Base-by-base conservation (phyloP, 2,888 invertebrate species). In the Julus scandinavius region DNA sequence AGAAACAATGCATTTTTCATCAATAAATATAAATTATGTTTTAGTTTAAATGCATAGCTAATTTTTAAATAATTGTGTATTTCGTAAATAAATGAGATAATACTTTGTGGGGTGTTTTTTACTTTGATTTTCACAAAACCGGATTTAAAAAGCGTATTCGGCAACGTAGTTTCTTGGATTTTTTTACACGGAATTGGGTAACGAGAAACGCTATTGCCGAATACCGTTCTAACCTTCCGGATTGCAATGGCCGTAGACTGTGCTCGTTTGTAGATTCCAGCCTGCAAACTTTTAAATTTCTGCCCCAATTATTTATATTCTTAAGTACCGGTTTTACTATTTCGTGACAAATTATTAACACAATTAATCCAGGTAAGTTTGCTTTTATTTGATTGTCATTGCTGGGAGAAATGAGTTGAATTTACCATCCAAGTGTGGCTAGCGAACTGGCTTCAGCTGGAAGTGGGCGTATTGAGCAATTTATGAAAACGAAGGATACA, bases 391-490 rank as follows among this genome's bases (percentile, higher is more conserved):
- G 58, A 58, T 11, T 58, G 58, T 15, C 58, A 58, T 58, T 58
- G 13, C 17, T 13, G 4, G 58, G 15, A 17, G 58, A 58, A 58
- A 58, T 58, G 50, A 11, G 50, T 50, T 58, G 58, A 4, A 15
- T 58, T 15, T 4, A 5, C 13, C 17, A 15, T 58, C 58, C 0
- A 4, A n/a, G n/a, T 17, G 13, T 58, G 58, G 84, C 11, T 41
- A 11, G n/a, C 41, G 41, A 83, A 83, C 84, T 83, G 41, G 84
- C 38, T 83, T 83, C 29, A 41, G 38, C 84, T 83, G 84, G 84
- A 83, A 83, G 84, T 83, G 84, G 84, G 84, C 84, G 84, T 83
- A 41, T 83, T 83, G 41, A 83, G 84, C 41, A 40, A 83, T 58
- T 58, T 17, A 4, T 17, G 17, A 58, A 58, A 50, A 58, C n/a